phyloP scores from a whole-genome alignment of 2,113 vertebrate species.

The Ptychochromis oligacanthus region DNA sequence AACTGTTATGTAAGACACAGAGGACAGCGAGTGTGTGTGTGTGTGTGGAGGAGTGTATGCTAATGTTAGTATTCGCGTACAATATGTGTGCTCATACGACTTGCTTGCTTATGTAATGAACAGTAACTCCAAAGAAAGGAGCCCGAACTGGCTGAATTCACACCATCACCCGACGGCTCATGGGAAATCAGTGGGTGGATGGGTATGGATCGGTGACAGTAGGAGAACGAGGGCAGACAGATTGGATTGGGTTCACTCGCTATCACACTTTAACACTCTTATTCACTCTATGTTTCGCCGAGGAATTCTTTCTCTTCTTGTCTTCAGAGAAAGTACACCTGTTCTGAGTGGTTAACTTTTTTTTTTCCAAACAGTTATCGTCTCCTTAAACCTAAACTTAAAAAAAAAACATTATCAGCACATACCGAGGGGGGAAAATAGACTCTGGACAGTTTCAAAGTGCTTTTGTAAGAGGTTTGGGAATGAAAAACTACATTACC shows the following conservation, averaged over 20 bases:
- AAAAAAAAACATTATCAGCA: background rate
- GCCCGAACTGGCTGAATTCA: slow-evolving; percentile 50
- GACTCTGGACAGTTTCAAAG: background rate
- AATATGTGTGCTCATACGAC: background rate
- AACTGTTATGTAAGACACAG: slow-evolving; percentile 37
- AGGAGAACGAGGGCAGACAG: slow-evolving; percentile 21
- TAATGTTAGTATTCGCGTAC: slow-evolving; percentile 24
- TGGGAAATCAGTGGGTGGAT: slow-evolving; percentile 72
- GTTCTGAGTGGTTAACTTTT: background rate
- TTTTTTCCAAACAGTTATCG: background rate
- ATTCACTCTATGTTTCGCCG: slow-evolving; percentile 9
- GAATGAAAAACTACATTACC: background rate
- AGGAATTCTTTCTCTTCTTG: background rate
- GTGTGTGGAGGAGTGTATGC: slow-evolving; percentile 17
- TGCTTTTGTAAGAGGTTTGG: background rate
- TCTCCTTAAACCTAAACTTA: background rate
- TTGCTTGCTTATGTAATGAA: slow-evolving; percentile 32
- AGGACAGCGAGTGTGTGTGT: slow-evolving; percentile 10
- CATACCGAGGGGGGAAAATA: background rate
- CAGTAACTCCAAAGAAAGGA: slow-evolving; percentile 14
- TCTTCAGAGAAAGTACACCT: background rate
- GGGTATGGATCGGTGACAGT: slow-evolving; percentile 68
- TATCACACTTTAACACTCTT: slow-evolving; percentile 30
- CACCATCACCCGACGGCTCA: slow-evolving; percentile 59
- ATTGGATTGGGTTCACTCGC: slow-evolving; percentile 42